phyloP scores from a whole-genome alignment of 2,888 invertebrate genomes.

The Mimachlamys varia region DNA sequence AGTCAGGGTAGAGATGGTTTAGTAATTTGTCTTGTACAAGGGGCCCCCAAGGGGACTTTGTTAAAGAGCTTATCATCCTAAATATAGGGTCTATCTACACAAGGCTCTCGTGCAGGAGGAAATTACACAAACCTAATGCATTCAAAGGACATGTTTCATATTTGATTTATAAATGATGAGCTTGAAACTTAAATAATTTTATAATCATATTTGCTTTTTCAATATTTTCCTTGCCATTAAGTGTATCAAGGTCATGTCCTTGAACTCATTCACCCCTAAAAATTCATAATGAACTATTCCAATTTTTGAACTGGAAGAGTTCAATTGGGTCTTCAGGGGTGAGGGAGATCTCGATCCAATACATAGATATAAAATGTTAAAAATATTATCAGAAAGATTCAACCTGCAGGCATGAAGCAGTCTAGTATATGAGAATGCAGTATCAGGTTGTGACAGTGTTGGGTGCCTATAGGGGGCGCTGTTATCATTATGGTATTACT shows the following conservation, averaged over 20 bases:
- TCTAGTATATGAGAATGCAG: not conserved
- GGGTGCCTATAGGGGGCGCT: not conserved
- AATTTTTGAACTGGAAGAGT: too few relatives aligned
- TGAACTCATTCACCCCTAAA: too few relatives aligned
- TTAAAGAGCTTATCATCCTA: not conserved
- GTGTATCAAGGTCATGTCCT: too few relatives aligned
- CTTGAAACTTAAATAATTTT: not conserved
- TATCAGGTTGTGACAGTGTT: not conserved
- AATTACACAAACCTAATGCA: not conserved
- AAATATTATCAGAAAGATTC: not conserved
- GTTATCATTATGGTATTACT: not conserved
- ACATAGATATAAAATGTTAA: too few relatives aligned
- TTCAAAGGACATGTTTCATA: not conserved
- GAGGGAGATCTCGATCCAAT: too few relatives aligned
- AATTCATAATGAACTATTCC: too few relatives aligned
- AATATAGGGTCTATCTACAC: not conserved
- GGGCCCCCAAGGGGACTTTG: not conserved
- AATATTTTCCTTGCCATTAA: too few relatives aligned
- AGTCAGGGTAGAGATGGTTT: conserved; percentile 26
- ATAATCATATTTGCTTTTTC: too few relatives aligned
- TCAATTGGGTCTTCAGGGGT: too few relatives aligned
- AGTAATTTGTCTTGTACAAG: not conserved
- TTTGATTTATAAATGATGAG: not conserved
- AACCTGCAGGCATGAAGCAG: not conserved
- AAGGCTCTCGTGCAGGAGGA: not conserved